These are phyloP conservation scores for Halictus quadricinctus DNA, from an alignment of 2,888 invertebrate species.

Conservation along the genomic window DNA sequence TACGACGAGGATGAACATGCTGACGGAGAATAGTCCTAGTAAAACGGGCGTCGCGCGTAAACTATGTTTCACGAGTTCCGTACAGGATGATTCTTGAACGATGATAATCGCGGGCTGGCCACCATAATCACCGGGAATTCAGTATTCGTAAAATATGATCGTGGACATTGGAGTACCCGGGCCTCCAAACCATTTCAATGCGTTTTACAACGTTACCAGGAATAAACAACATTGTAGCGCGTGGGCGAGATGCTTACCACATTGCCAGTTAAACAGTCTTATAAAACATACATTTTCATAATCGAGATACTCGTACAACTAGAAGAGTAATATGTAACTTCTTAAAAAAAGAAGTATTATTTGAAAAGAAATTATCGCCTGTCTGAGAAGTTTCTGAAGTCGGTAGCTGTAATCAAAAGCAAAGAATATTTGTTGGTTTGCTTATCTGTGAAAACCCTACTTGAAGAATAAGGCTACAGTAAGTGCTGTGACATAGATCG, in stretches of 20 bases:
- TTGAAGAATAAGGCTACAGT: too few species aligned
- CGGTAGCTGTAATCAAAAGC: too few species aligned
- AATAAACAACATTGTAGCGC: neutral
- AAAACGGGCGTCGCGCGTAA: slow-evolving; percentile 19
- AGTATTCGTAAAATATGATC: neutral
- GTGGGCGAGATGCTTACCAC: neutral
- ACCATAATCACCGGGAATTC: neutral
- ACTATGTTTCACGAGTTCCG: slow-evolving; percentile 14
- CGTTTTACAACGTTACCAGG: neutral
- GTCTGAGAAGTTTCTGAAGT: too few species aligned
- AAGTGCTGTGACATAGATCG: too few species aligned
- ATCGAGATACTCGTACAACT: neutral
- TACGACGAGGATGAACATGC: slow-evolving; percentile 27
- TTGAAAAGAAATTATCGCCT: too few species aligned
- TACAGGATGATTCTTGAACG: neutral
- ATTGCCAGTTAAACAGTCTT: too few species aligned
- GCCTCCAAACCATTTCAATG: neutral
- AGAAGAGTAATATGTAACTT: neutral
- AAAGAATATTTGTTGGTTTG: too few species aligned
- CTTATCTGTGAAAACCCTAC: too few species aligned
- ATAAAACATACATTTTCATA: neutral
- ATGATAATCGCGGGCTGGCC: neutral
- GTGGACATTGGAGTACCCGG: neutral
- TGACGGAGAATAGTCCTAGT: slow-evolving; percentile 18
- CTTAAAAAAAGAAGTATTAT: too few species aligned